phyloP scores from a whole-genome alignment of 2,888 invertebrate species.

The Ephialtes manifestator region DNA sequence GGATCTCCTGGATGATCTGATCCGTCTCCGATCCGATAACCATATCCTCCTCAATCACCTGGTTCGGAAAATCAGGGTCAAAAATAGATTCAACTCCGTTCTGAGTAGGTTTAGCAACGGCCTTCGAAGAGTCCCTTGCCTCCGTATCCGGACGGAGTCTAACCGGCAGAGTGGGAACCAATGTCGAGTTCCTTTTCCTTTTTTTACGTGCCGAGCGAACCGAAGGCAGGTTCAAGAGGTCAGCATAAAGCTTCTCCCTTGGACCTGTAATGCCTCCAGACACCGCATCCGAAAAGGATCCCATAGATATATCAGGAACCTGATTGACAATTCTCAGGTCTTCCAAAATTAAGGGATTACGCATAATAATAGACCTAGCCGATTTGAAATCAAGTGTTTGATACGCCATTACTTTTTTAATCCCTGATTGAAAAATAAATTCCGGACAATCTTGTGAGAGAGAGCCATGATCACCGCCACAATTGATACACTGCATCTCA shows the following conservation, averaged over 20 bases:
- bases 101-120: too few relatives aligned
- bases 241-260: not conserved
- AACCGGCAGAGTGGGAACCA: not conserved
- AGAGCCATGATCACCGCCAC: not conserved
- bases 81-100: too few relatives aligned
- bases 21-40: too few relatives aligned
- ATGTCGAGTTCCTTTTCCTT: too few relatives aligned
- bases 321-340: not conserved
- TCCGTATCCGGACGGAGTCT: too few relatives aligned
- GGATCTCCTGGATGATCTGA: too few relatives aligned
- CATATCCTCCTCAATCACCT: too few relatives aligned
- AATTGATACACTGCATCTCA: not conserved
- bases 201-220: not conserved
- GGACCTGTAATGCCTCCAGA: too few relatives aligned
- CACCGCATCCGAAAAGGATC: not conserved
- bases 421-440: not conserved
- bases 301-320: not conserved
- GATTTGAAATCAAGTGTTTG: constrained; percentile 1
- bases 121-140: too few relatives aligned
- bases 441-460: too few relatives aligned
- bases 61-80: too few relatives aligned
- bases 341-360: not conserved
- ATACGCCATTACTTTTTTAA: not conserved
- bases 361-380: too few relatives aligned
- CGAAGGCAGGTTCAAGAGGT: constrained; percentile 5